Percentiles rank a stretch among this genome's conserved stretches.
phyloP scores from a whole-genome alignment of 64 coral and sea anemone genomes.

The Pocillopora verrucosa region DNA sequence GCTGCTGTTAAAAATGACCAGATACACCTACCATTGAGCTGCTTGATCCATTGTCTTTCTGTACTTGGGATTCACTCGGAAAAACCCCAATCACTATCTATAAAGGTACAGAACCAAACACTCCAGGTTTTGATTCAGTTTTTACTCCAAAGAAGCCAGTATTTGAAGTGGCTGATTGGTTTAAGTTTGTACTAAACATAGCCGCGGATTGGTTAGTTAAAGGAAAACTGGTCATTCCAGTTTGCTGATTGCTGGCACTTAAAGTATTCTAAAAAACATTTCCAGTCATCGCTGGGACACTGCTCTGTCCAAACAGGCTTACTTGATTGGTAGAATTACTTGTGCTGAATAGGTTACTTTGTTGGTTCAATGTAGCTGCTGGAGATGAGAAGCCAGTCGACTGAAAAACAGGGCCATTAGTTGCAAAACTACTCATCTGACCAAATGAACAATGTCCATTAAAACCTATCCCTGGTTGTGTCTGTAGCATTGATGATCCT shows the following conservation, averaged over 20 bases:
- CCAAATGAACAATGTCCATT: not conserved
- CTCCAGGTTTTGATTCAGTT: conserved; percentile 20
- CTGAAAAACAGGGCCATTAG: not conserved
- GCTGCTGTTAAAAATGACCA: not conserved
- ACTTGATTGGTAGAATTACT: no score
- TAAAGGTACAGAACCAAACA: not conserved
- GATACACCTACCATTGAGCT: not conserved
- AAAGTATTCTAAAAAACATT: not conserved
- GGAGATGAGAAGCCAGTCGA: conserved; percentile 13
- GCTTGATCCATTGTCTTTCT: not conserved
- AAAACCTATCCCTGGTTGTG: not conserved
- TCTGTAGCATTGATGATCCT: not conserved
- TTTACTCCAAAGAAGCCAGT: conserved; percentile 23
- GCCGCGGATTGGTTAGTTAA: conserved; percentile 19
- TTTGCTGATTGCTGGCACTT: not conserved
- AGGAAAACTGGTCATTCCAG: not conserved
- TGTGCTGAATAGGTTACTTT: not conserved
- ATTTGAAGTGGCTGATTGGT: conserved; percentile 28
- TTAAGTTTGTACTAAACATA: conserved; percentile 31
- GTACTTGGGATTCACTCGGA: not conserved
- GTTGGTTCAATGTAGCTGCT: not conserved
- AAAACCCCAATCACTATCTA: not conserved
- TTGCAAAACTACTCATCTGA: not conserved
- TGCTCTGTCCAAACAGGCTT: not conserved
- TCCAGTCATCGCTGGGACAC: not conserved